Percentiles rank a stretch among this genome's conserved stretches.
These are phyloP conservation scores for Platycheirus rosarum DNA, from an alignment of 2,888 invertebrate genomes.

Conservation along the genomic window DNA sequence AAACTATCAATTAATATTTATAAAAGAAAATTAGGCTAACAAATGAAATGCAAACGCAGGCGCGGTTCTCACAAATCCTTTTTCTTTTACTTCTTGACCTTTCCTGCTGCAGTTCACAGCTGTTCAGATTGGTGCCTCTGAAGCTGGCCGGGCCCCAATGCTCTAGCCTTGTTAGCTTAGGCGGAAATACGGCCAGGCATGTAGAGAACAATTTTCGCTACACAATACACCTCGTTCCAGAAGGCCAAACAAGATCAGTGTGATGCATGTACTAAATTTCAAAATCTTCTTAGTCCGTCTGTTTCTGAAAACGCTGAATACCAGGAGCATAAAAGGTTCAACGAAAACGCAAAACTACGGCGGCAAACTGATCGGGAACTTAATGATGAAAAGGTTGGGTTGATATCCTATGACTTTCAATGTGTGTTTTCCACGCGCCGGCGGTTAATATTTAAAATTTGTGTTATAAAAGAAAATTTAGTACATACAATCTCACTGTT, in stretches of 20 bases:
- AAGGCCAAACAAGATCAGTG: not conserved
- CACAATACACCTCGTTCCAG: too few relatives aligned
- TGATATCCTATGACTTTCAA: not conserved
- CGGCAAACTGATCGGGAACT: constrained; percentile 2
- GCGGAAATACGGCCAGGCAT: too few relatives aligned
- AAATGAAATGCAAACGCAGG: too few relatives aligned
- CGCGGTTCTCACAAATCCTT: too few relatives aligned
- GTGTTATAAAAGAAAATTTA: constrained; percentile 2
- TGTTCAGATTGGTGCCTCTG: too few relatives aligned
- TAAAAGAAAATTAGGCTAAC: too few relatives aligned
- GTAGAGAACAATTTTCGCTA: too few relatives aligned
- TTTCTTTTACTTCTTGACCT: too few relatives aligned
- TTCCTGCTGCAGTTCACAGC: too few relatives aligned
- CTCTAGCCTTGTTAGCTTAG: too few relatives aligned
- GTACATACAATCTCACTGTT: constrained; percentile 15
- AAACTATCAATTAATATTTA: too few relatives aligned
- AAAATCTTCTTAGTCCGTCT: not conserved
- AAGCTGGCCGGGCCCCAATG: too few relatives aligned
- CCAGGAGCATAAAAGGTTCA: constrained; percentile 1
- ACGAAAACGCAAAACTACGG: not conserved
- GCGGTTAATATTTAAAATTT: not conserved
- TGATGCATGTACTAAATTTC: not conserved
- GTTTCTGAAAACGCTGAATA: not conserved
- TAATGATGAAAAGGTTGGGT: not conserved
- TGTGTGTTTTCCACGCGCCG: not conserved